A percentile compares a stretch with the other conserved stretches of the same genome.
phyloP scores from a whole-genome alignment of 2,113 vertebrate genomes.

The Chloropsis cyanopogon region DNA sequence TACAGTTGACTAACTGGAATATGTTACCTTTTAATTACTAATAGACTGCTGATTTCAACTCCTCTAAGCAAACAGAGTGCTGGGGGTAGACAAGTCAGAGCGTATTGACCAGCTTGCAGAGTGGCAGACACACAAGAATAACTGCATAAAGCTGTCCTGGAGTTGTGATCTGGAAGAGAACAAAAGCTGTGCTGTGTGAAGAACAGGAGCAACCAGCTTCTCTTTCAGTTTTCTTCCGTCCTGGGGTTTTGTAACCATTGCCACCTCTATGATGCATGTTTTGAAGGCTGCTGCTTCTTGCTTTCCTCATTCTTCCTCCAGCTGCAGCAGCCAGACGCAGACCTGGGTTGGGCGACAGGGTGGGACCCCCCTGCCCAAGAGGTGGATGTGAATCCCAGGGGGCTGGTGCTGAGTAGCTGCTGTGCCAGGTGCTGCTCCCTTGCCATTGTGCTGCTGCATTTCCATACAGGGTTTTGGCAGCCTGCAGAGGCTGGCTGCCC shows the following conservation, averaged over 20 bases:
- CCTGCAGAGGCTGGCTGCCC: not conserved
- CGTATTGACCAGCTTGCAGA: not conserved
- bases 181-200: not conserved
- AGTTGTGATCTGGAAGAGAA: not conserved
- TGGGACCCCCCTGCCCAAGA: not conserved
- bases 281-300: not conserved
- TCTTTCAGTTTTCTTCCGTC: not conserved
- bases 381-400: not conserved
- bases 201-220: not conserved
- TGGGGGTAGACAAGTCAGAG: not conserved
- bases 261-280: not conserved
- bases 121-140: rapidly evolving
- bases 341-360: not conserved
- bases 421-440: not conserved
- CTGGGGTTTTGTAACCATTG: not conserved
- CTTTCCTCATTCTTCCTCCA: not conserved
- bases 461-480: rapidly evolving
- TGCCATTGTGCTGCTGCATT: rapidly evolving
- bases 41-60: not conserved
- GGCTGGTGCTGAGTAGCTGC: not conserved
- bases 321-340: not conserved
- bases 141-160: not conserved
- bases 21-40: not conserved
- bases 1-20: not conserved
- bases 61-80: not conserved